Base-by-base conservation (phyloP, 2,113 vertebrate genomes). In the Syngnathus typhle region DNA sequence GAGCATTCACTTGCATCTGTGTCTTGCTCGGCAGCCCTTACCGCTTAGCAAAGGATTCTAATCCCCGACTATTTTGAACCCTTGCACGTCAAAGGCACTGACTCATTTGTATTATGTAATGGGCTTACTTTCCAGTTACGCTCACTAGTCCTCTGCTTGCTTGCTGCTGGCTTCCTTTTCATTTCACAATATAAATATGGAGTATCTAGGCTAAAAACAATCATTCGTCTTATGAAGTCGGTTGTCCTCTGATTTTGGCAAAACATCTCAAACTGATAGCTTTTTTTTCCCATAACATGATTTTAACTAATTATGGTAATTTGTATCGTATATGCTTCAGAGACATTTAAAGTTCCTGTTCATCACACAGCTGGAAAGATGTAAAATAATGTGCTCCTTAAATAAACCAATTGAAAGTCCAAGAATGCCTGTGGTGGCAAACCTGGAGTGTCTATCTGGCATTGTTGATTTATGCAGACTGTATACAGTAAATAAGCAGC, bases 1-100 rank as follows among this genome's bases (percentile, higher is more conserved):
- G 75, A 80, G 68, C 70, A 73, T 79, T 86, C 80, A 87, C 85
- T 88, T 5, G 46, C 15, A 21, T 13, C 18, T 3, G n/a, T 7
- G 49, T 21, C 19, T 51, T 21, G 49, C 49, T 51, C 19, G 1
- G 19, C 19, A 9, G 19, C 7, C 19, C n/a, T 52, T n/a, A 52
- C 49, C n/a, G 6, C 49, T 52, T 52, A n/a, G 8, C n/a, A 3
- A 21, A 9, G 1, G 19, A 47, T 16, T 47, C 46, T 47, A 47
- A 47, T 47, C 13, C 46, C 19, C 7, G 6, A 19, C 1, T 7
- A 21, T 10, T 52, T 52, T 52, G 46, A 15, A 47, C 44, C 49
- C 19, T 51, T 51, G 18, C 49, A 7, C 18, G 18, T 51, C 49
- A 19, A 52, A 52, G 21, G 19, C 19, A n/a, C 49, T 21, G 49